phyloP scores from a whole-genome alignment of 2,797 vertebrate genomes.

The Oophaga sylvatica region DNA sequence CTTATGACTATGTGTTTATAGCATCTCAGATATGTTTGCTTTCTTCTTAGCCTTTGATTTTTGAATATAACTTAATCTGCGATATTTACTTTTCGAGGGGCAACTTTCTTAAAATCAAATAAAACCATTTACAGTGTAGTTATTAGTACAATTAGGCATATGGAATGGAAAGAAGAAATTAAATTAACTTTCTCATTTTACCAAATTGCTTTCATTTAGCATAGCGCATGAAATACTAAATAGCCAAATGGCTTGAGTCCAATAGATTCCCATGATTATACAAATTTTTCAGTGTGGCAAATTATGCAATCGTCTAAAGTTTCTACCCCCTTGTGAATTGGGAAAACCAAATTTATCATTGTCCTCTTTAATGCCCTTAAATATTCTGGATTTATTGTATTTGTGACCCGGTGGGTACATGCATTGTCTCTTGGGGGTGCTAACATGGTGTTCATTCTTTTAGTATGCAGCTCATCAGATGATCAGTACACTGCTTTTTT shows the following conservation, averaged over 20 bases:
- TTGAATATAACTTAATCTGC: not conserved
- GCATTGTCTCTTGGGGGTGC: too few species aligned
- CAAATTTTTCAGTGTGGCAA: too few species aligned
- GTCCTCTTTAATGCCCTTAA: too few species aligned
- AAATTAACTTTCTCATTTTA: not conserved
- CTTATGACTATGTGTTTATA: not conserved
- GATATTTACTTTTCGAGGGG: not conserved
- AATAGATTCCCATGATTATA: too few species aligned
- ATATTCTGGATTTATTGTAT: too few species aligned
- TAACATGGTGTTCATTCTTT: too few species aligned
- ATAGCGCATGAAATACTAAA: not conserved
- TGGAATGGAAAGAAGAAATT: not conserved
- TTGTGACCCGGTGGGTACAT: too few species aligned
- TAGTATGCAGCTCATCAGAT: too few species aligned
- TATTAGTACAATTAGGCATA: not conserved
- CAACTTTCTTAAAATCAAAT: slow-evolving; percentile 3
- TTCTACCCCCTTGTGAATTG: too few species aligned
- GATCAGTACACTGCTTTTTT: too few species aligned
- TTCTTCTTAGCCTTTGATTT: not conserved
- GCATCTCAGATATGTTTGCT: not conserved
- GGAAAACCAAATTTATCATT: too few species aligned
- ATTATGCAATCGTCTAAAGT: too few species aligned
- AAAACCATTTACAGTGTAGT: not conserved
- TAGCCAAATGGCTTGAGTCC: not conserved
- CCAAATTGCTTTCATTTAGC: not conserved